Evolutionary conservation across 2,888 invertebrate species (phyloP), one percentile per base, ranked within the genome.

Genomic region (Callyntrura sp.): DNA sequence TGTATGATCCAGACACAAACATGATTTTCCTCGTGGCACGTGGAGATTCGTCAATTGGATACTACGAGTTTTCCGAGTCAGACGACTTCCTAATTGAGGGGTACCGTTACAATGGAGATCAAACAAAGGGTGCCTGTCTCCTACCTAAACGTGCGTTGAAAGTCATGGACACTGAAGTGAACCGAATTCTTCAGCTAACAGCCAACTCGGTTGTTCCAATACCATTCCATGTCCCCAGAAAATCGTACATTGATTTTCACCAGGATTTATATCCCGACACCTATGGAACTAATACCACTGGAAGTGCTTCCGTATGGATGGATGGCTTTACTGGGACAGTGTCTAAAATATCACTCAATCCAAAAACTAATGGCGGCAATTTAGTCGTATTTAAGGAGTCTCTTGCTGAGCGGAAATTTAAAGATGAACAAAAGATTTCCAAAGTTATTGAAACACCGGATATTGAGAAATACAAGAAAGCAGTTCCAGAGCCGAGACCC

Each of bases 161-260:
- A 93, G 98, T 99, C n/a, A 99, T 99, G 99, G 97, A 98, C 93
- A 98, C 98, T 0, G 99, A 99, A 95, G 99, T 99, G 4, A 98
- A 98, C 95, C 95, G 98, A 92, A 96, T 99, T 73, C 95, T 99
- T 85, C 97, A 99, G 94, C 95, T 99, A 87, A 97, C 98, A 4
- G 97, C 98, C 86, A 96, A 96, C 87, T 96, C 97, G 92, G 97
- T 99, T 65, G 96, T 98, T 94, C 98, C 99, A 20, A 97, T 98
- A 92, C 98, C 98, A 95, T 99, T 98, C 95, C 98, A 98, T 95
- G 98, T 98, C 93, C 98, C 98, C 12, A 95, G 98, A 94, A 98
- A 98, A 96, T 98, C 98, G 94, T 98, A 98, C 95, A 96, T 98
- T 94, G 98, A 99, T 93, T 99, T 98, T 94, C 99, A 99, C 95